Evolutionary conservation across 92 coral and sea anemone species (phyloP), one percentile per base, ranked within the genome.

Genomic region (Epizoanthus scotinus): DNA sequence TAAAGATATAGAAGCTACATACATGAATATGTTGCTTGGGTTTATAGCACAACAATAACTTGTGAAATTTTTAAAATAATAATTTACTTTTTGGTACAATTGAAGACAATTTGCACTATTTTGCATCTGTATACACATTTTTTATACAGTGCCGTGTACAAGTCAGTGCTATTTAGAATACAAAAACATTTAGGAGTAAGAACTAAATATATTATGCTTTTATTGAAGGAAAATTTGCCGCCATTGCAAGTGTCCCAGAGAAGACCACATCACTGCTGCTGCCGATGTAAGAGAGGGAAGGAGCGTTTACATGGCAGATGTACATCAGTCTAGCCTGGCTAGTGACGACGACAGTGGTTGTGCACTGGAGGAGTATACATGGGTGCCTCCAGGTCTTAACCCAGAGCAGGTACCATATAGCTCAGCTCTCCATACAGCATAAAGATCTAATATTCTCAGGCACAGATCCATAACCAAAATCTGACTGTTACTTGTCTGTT

Each of bases 301-400:
- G 8, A 93, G 82, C 70, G 89, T 84, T 54, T 96, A 91, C 88
- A 86, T 96, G 84, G 96, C 90, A 20, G 97, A 95, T 67, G 90
- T 81, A 0, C 94, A 96, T 81, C 91, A 90, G 69, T 89, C 92
- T 78, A 91, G 97, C 49, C 85, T 93, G 63, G 86, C 94, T 6
- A 95, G 98, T 67, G 94, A 92, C 79, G 99, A 96, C 70, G 96
- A 94, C 57, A 94, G 99, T 74, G 97, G 99, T 27, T 94, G 98
- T 84, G 91, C 93, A 17, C 44, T 96, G 74, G 99, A 96, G 50
- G 99, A 96, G 72, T 96, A 96, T 84, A 88, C 95, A 70, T 96
- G 99, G 99, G 98, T 93, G 31, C 99, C 99, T 2, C 98, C 97
- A 66, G 98, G 98, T 38, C 91, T 96, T 26, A 87, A 81, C 58